Base-by-base conservation (phyloP, 1,140 invertebrate species). In the Andrena cerasifolii region DNA sequence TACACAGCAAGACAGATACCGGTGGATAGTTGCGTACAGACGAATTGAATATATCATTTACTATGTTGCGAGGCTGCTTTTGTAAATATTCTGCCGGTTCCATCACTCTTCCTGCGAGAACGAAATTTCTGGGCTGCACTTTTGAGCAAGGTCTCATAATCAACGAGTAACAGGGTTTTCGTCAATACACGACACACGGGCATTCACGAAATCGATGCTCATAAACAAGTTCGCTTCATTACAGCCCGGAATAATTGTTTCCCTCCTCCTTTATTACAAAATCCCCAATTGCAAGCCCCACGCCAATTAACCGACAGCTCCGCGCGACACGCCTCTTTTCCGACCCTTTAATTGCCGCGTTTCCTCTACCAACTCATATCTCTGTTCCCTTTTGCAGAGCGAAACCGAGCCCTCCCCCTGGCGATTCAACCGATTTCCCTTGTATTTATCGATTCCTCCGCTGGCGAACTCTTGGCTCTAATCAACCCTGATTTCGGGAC, bases 211-310 rank as follows among this genome's bases (percentile, higher is more conserved):
- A 73, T 73, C 70, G 70, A 63, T 62, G 70, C 45, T 51, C 70
- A 73, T 73, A 73, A 73, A 73, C 70, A 73, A 73, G 70, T 63
- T 63, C 47, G 70, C 58, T 73, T 73, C 70, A 63, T 73, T 73
- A 73, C 70, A 61, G 59, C 0, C 45, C 31, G 45, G 58, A 36
- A 73, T 73, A 73, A 73, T 73, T 73, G 70, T 63, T 49, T 51
- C 59, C 59, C 70, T 63, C 59, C 59, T 63, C 70, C 59, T 73
- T 73, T 73, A 73, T 73, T 51, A 53, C 70, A 73, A 73, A 73
- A 73, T 73, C 70, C 70, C 58, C 24, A 40, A 62, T 63, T 63
- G 45, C 59, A 61, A 36, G 33, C 70, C 70, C 70, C 59, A n/a
- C 59, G 16, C 70, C 70, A 73, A 73, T 73, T 73, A 73, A 73